Evolutionary conservation across 2,888 invertebrate species (phyloP).

Genomic region (Melitaea athalia): DNA sequence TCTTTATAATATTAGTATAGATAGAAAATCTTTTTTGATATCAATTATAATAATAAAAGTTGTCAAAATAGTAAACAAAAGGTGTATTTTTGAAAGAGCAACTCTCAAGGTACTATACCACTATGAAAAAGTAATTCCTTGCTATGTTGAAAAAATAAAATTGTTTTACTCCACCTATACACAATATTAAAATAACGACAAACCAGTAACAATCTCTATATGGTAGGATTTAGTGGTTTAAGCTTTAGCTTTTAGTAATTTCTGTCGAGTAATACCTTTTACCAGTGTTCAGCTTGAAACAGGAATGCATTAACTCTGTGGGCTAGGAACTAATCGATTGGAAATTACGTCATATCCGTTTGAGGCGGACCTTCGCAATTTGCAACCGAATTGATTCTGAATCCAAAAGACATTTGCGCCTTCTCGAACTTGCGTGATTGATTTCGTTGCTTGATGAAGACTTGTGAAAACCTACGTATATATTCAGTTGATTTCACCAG

Average conservation of each 20-base stretch:
- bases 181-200: background rate
- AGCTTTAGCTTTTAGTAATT: background rate
- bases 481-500: too few species aligned
- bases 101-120: too few species aligned
- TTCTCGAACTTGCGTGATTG: conserved; percentile 26
- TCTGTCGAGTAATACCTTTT: conserved; percentile 5
- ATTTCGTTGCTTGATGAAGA: conserved; percentile 1
- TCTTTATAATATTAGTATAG: too few species aligned
- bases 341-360: conserved; percentile 33
- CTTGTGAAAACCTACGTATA: background rate
- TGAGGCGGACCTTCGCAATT: conserved; percentile 33
- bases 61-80: too few species aligned
- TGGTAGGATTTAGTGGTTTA: background rate
- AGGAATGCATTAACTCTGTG: conserved; percentile 25
- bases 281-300: background rate
- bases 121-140: too few species aligned
- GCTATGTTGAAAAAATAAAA: too few species aligned
- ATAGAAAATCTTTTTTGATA: too few species aligned
- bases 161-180: too few species aligned
- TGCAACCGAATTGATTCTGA: conserved; percentile 33
- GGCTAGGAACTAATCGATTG: conserved; percentile 32
- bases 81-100: too few species aligned
- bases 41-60: too few species aligned
- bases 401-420: conserved; percentile 33
- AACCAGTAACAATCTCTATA: background rate